A percentile compares a stretch with the other conserved stretches of the same genome.
phyloP scores from a whole-genome alignment of 2,113 vertebrate species.

The Cryptomyrus ogoouensis region DNA sequence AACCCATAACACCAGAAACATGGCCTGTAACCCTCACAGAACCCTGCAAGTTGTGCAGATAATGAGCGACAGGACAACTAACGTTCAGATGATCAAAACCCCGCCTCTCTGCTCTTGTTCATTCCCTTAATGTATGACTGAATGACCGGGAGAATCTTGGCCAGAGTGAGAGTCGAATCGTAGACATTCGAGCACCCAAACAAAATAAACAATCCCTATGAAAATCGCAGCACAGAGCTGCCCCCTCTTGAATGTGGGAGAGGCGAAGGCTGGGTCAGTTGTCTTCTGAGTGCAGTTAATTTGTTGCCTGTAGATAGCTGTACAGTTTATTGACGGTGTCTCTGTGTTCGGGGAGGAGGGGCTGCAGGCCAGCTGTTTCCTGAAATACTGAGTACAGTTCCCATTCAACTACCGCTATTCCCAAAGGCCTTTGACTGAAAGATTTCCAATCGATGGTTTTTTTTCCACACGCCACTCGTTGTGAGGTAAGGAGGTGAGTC shows the following conservation, averaged over 20 bases:
- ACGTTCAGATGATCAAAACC: neutral
- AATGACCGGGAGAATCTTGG: conserved; percentile 6
- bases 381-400: neutral
- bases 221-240: neutral
- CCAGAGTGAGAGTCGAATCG: conserved; percentile 2
- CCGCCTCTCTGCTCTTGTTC: neutral
- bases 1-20: conserved; percentile 3
- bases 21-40: neutral
- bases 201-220: neutral
- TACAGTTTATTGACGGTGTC: neutral
- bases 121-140: conserved; percentile 18
- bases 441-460: neutral
- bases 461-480: neutral
- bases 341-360: neutral
- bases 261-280: neutral
- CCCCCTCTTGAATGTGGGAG: neutral
- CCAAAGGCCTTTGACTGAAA: neutral
- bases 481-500: neutral
- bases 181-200: neutral
- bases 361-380: neutral
- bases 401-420: neutral
- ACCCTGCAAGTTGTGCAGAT: neutral
- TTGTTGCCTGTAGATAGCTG: neutral
- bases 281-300: conserved; percentile 8
- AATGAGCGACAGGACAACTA: neutral